Percentiles rank a stretch among this genome's conserved stretches.
Evolutionary conservation across 2,113 vertebrate genomes (phyloP).

Genomic region (Sisor rabdophorus): DNA sequence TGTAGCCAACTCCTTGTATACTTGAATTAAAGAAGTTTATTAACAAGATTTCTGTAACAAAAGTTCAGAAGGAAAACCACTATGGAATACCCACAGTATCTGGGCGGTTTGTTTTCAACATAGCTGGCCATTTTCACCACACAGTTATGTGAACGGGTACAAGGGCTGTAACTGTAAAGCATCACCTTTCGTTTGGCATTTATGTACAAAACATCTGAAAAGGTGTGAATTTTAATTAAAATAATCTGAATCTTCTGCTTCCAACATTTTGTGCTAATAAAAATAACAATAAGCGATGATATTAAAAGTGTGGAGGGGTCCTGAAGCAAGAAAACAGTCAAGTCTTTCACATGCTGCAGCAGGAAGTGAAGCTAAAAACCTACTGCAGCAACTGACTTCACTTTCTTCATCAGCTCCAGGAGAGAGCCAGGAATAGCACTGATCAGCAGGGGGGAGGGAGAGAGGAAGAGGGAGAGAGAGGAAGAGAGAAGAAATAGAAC

Average conservation of each 20-base stretch:
- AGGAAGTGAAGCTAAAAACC: conserved; percentile 35
- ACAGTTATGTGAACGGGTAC: background rate
- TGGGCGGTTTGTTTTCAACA: background rate
- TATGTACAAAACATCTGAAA: no score
- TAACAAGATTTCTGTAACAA: background rate
- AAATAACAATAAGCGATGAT: no score
- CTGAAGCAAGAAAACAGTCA: background rate
- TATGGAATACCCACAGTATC: background rate
- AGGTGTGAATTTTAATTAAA: no score
- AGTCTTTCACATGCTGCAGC: conserved; percentile 12
- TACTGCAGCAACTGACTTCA: conserved; percentile 31
- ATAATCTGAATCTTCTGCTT: no score
- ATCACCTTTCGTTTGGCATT: no score
- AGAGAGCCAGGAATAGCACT: conserved; percentile 42
- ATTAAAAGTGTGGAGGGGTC: background rate
- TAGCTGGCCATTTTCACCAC: background rate
- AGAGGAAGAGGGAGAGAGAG: background rate
- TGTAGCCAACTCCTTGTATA: background rate
- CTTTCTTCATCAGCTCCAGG: conserved; percentile 41
- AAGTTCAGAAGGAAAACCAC: background rate
- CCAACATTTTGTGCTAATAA: no score
- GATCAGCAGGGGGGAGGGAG: conserved; percentile 9
- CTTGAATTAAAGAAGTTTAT: background rate
- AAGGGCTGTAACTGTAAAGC: no score
- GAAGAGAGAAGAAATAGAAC: background rate